Evolutionary conservation across 1,140 invertebrate genomes (phyloP).

Genomic region (Contarinia nasturtii): DNA sequence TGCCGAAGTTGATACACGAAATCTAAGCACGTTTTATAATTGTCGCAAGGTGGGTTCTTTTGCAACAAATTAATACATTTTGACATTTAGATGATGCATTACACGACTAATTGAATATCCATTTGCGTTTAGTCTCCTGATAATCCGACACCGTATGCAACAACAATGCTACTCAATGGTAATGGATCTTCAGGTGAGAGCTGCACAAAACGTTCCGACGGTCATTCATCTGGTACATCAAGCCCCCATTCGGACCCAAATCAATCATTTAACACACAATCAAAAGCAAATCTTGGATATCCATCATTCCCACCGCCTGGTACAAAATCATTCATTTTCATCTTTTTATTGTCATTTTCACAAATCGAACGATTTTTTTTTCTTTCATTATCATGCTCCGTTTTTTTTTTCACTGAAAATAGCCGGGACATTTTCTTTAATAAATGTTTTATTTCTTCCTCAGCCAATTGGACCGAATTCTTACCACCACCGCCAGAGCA

Average conservation of each 20-base stretch:
- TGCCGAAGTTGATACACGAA: conserved; percentile 54
- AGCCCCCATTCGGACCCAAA: conserved; percentile 23
- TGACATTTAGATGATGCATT: too few relatives aligned
- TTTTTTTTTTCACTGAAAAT: too few relatives aligned
- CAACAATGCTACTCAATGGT: conserved; percentile 41
- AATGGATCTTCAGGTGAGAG: conserved; percentile 24
- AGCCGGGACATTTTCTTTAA: conserved; percentile 5
- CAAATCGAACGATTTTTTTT: too few relatives aligned
- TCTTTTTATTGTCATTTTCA: background rate
- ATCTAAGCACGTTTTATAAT: conserved; percentile 63
- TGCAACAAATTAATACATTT: background rate
- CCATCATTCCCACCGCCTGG: conserved; percentile 19
- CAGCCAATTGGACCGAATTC: conserved; percentile 59
- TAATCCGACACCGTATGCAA: conserved; percentile 64
- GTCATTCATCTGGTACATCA: conserved; percentile 29
- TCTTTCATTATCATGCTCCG: too few relatives aligned
- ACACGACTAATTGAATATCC: background rate
- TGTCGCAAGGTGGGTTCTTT: conserved; percentile 20
- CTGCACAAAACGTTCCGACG: conserved; percentile 28
- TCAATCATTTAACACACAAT: conserved; percentile 12
- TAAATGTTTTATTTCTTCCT: conserved; percentile 15
- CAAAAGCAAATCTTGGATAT: conserved; percentile 17
- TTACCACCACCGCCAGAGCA: conserved; percentile 62
- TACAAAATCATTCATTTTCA: conserved; percentile 4
- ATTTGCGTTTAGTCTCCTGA: conserved; percentile 30